These are phyloP conservation scores for Pangasius sanitwongsei DNA, from an alignment of 2,797 vertebrate genomes.

Conservation along the genomic window DNA sequence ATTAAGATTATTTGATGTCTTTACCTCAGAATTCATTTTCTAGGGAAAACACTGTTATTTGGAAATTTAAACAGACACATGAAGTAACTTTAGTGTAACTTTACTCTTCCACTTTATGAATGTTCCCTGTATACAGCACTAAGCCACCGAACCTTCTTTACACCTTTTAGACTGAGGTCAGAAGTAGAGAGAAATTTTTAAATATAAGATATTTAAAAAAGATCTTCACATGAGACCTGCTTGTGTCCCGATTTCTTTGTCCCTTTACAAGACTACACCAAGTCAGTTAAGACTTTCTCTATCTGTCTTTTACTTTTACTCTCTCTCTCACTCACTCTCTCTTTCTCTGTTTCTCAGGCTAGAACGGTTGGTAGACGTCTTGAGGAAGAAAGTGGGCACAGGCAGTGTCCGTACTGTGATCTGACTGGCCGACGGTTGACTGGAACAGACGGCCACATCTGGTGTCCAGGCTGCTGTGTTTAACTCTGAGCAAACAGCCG, in stretches of 20 bases:
- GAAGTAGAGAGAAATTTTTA: not conserved
- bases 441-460: slow-evolving; percentile 79
- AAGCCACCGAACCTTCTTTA: slow-evolving; percentile 32
- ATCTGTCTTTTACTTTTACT: slow-evolving; percentile 28
- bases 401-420: slow-evolving; percentile 89
- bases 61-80: not conserved
- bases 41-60: not conserved
- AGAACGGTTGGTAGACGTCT: slow-evolving; percentile 93
- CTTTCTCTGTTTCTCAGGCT: slow-evolving; percentile 75
- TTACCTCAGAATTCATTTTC: not conserved
- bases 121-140: slow-evolving; percentile 29
- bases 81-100: not conserved
- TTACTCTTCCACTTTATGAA: not conserved
- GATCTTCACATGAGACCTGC: slow-evolving; percentile 33
- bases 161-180: not conserved
- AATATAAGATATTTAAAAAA: not conserved
- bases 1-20: not conserved
- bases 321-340: slow-evolving; percentile 52
- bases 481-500: slow-evolving; percentile 85
- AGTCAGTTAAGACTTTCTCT: slow-evolving; percentile 39
- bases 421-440: slow-evolving; percentile 70
- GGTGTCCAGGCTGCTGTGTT: slow-evolving; percentile 88
- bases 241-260: slow-evolving; percentile 5
- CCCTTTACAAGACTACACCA: slow-evolving; percentile 14
- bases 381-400: slow-evolving; percentile 94